A percentile compares a stretch with the other conserved stretches of the same genome.
Evolutionary conservation across 2,797 vertebrate genomes (phyloP).

Genomic region (Sebastes taczanowskii): DNA sequence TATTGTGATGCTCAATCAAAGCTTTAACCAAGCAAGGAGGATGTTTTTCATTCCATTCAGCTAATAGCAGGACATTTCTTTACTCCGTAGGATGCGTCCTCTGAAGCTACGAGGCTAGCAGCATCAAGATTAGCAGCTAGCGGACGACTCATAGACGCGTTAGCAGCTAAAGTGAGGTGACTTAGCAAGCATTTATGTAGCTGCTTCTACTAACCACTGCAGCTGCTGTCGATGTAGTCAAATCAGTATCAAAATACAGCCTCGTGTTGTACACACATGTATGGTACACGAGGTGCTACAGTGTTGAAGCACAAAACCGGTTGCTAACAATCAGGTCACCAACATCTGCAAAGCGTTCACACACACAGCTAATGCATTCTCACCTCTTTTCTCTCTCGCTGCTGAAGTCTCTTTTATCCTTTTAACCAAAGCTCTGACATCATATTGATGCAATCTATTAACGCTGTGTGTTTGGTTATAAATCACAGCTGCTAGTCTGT

Average conservation of each 20-base stretch:
- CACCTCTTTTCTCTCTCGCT: slow-evolving; percentile 70
- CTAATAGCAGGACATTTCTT: not conserved
- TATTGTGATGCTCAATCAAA: not conserved
- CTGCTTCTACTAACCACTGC: slow-evolving; percentile 8
- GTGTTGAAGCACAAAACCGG: not conserved
- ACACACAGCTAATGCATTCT: slow-evolving; percentile 66
- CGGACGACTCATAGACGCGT: slow-evolving; percentile 1
- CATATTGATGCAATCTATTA: not conserved
- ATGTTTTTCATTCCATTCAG: not conserved
- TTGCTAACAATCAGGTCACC: slow-evolving; percentile 23
- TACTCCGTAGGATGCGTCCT: too few relatives aligned
- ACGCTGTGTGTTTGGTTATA: not conserved
- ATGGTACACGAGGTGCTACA: not conserved
- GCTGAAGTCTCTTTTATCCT: slow-evolving; percentile 10
- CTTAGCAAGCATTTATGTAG: slow-evolving; percentile 25
- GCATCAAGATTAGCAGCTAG: slow-evolving; percentile 33
- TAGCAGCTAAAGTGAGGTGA: slow-evolving; percentile 3
- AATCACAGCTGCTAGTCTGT: not conserved
- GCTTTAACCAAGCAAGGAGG: accelerated
- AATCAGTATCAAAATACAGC: accelerated
- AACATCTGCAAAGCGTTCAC: slow-evolving; percentile 62
- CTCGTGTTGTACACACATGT: accelerated
- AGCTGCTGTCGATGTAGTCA: not conserved
- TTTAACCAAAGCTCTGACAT: not conserved
- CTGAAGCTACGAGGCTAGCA: not conserved